A percentile compares a stretch with the other conserved stretches of the same genome.
Conservation (phyloP, 1,140 invertebrate genomes). For the Lordiphosa clarofinis region DNA sequence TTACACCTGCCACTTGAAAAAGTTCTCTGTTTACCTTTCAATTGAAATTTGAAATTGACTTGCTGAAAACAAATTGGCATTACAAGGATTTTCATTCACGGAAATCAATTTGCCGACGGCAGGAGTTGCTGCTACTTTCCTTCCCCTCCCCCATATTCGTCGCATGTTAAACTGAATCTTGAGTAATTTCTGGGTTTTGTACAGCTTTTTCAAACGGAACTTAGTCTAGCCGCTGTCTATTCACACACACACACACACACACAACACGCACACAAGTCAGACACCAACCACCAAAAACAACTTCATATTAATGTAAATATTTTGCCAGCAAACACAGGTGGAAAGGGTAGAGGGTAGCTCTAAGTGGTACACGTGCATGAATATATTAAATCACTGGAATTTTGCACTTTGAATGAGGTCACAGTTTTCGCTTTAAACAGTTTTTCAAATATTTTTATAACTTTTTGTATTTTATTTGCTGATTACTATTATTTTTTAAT, state of each 20-base stretch:
- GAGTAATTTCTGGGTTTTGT: constrained; percentile 30
- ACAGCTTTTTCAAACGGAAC: constrained; percentile 19
- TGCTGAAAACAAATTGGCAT: constrained; percentile 28
- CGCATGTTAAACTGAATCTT: constrained; percentile 7
- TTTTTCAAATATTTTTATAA: not conserved
- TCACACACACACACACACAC: constrained; percentile 22
- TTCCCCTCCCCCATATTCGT: constrained; percentile 1
- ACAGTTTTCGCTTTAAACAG: not conserved
- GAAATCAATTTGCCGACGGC: constrained; percentile 41
- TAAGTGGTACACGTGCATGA: constrained; percentile 39
- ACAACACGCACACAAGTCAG: constrained; percentile 23
- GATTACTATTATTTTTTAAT: constrained; percentile 11
- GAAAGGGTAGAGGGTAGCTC: constrained; percentile 13
- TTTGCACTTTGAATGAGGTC: constrained; percentile 30
- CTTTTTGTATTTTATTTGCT: not conserved
- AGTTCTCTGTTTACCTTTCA: constrained; percentile 3
- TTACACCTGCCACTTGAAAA: not conserved
- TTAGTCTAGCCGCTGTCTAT: constrained; percentile 57
- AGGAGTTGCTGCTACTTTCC: constrained; percentile 1
- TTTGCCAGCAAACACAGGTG: constrained; percentile 38
- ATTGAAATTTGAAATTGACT: constrained; percentile 28
- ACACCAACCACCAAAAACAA: constrained; percentile 29
- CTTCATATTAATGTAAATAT: constrained; percentile 66
- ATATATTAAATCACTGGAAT: constrained; percentile 43
- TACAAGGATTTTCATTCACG: constrained; percentile 31